A percentile compares a stretch with the other conserved stretches of the same genome.
These are phyloP conservation scores for Amiota communis DNA, from an alignment of 2,888 invertebrate genomes.

Conservation along the genomic window DNA sequence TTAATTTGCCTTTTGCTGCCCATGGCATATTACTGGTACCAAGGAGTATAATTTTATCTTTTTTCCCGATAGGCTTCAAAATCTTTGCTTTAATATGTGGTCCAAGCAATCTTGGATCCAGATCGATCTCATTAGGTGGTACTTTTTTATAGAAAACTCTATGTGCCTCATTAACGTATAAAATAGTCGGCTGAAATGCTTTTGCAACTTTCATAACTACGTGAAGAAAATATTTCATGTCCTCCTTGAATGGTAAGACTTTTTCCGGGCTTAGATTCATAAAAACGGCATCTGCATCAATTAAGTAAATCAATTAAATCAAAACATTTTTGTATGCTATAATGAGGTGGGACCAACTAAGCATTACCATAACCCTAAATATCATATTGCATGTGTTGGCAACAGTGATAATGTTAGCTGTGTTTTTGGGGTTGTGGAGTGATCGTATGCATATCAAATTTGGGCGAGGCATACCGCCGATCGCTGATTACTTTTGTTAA, in stretches of 20 bases:
- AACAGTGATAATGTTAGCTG: no score
- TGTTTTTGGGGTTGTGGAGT: no score
- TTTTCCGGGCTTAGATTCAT: slow-evolving; percentile 80
- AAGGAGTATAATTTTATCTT: slow-evolving; percentile 76
- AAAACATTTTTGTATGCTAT: not conserved
- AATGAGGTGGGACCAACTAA: no score
- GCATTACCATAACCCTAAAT: no score
- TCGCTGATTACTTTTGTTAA: no score
- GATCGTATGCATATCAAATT: no score
- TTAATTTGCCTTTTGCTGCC: slow-evolving; percentile 70
- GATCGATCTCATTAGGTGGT: slow-evolving; percentile 67
- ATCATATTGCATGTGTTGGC: no score
- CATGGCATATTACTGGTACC: slow-evolving; percentile 76
- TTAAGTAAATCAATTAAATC: not conserved
- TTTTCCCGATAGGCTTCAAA: slow-evolving; percentile 75
- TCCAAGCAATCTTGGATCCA: slow-evolving; percentile 75
- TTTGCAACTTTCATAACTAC: slow-evolving; percentile 78
- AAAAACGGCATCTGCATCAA: slow-evolving; percentile 74
- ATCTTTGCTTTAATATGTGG: slow-evolving; percentile 75
- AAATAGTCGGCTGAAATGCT: slow-evolving; percentile 77
- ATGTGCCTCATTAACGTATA: slow-evolving; percentile 76
- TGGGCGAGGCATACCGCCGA: no score
- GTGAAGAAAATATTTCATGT: slow-evolving; percentile 78
- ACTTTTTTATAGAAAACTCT: slow-evolving; percentile 76
- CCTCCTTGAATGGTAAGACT: slow-evolving; percentile 76